Evolutionary conservation across 2,888 invertebrate species (phyloP).

Genomic region (Cosmia pyralina): DNA sequence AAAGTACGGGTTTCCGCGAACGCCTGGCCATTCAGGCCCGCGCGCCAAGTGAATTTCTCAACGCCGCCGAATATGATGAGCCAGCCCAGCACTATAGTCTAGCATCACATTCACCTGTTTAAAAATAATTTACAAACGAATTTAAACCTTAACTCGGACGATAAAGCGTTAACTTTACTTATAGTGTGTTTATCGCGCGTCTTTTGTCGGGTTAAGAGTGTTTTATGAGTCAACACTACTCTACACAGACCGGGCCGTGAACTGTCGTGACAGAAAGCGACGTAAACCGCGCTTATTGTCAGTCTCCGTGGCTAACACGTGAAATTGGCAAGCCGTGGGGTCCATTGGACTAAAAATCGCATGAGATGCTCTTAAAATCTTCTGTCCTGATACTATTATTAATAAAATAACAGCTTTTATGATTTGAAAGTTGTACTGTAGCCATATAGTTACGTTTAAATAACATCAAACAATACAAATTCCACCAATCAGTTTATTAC

Average conservation of each 20-base stretch:
- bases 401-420: neutral
- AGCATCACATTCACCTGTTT: conserved; percentile 64
- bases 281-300: conserved; percentile 86
- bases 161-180: conserved; percentile 65
- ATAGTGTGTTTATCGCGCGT: conserved; percentile 48
- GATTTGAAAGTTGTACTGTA: neutral
- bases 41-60: conserved; percentile 79
- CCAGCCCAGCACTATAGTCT: conserved; percentile 73
- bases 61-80: conserved; percentile 80
- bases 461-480: conserved; percentile 1
- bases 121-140: conserved; percentile 59
- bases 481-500: conserved; percentile 26
- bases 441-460: neutral
- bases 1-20: conserved; percentile 83
- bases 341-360: conserved; percentile 68
- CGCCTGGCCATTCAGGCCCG: conserved; percentile 69
- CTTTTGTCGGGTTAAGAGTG: conserved; percentile 75
- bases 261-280: conserved; percentile 81
- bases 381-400: neutral
- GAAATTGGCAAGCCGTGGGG: conserved; percentile 86
- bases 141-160: conserved; percentile 66
- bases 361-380: conserved; percentile 57
- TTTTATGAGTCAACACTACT: conserved; percentile 79
- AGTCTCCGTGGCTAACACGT: conserved; percentile 88
- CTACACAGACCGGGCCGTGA: conserved; percentile 77